phyloP scores from a whole-genome alignment of 2,797 vertebrate species.

The Luscinia luscinia region DNA sequence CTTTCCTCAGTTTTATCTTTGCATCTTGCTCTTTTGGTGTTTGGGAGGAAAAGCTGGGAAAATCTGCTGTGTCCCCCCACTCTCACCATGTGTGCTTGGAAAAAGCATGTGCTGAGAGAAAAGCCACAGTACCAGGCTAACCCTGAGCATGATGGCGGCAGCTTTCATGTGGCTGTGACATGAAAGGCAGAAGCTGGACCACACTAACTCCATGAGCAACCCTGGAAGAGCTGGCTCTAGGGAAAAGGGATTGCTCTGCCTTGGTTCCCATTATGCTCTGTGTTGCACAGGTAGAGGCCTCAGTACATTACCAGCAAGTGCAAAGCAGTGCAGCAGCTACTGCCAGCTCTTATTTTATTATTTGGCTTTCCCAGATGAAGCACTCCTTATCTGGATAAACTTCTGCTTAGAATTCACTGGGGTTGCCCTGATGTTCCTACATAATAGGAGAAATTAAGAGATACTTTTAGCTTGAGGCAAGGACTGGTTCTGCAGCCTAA shows the following conservation, averaged over 20 bases:
- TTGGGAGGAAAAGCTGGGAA: background rate
- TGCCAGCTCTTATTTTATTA: background rate
- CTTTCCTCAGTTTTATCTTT: background rate
- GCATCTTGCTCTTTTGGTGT: background rate
- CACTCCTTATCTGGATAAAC: background rate
- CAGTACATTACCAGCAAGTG: background rate
- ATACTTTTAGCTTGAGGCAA: background rate
- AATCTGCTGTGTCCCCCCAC: background rate
- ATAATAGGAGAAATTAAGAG: background rate
- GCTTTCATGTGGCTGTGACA: background rate
- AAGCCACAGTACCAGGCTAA: background rate
- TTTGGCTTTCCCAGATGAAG: background rate
- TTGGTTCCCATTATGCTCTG: background rate
- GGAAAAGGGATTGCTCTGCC: background rate
- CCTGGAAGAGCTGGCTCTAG: background rate
- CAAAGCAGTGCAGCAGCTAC: background rate
- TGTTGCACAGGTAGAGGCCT: background rate
- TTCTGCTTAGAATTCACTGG: background rate
- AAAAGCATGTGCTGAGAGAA: background rate
- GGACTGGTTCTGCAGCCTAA: background rate
- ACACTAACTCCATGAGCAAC: background rate
- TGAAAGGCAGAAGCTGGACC: slow-evolving; percentile 7
- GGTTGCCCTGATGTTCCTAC: background rate
- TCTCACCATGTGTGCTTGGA: background rate
- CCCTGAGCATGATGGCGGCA: background rate